A percentile compares a stretch with the other conserved stretches of the same genome.
These are phyloP conservation scores for Micrasema minimum DNA, from an alignment of 1,140 invertebrate genomes.

Conservation along the genomic window DNA sequence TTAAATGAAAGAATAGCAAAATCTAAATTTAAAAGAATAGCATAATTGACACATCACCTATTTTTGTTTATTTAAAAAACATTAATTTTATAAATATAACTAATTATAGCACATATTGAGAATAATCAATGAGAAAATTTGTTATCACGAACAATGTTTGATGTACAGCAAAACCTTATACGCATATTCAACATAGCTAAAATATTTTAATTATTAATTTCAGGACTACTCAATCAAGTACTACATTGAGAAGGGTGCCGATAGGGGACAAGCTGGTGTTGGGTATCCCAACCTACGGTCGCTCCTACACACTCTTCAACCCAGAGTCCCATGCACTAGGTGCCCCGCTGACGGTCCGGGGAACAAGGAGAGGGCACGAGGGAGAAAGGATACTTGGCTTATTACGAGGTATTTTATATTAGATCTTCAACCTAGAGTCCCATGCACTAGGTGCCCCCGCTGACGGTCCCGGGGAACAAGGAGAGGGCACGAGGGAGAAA, in stretches of 20 bases:
- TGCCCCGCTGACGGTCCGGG: slow-evolving; percentile 88
- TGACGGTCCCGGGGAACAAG: slow-evolving; percentile 88
- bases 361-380: slow-evolving; percentile 89
- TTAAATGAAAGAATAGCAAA: too few species aligned
- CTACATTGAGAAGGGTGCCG: slow-evolving; percentile 85
- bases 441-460: slow-evolving; percentile 85
- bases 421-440: slow-evolving; percentile 83
- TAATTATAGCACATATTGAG: too few species aligned
- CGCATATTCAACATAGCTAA: neutral
- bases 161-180: too few species aligned
- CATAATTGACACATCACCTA: too few species aligned
- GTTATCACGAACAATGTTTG: too few species aligned
- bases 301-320: slow-evolving; percentile 89
- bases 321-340: slow-evolving; percentile 80
- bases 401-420: slow-evolving; percentile 83
- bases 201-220: slow-evolving; percentile 48
- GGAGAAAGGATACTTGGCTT: slow-evolving; percentile 92
- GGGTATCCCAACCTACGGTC: slow-evolving; percentile 94
- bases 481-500: slow-evolving; percentile 90
- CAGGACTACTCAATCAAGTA: slow-evolving; percentile 90
- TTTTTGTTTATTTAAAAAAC: too few species aligned
- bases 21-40: too few species aligned
- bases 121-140: too few species aligned
- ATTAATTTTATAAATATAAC: too few species aligned
- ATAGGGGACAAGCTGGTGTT: slow-evolving; percentile 86